Evolutionary conservation across 1,140 invertebrate species (phyloP), one percentile per base, ranked within the genome.

Genomic region (Bombus terrestris): DNA sequence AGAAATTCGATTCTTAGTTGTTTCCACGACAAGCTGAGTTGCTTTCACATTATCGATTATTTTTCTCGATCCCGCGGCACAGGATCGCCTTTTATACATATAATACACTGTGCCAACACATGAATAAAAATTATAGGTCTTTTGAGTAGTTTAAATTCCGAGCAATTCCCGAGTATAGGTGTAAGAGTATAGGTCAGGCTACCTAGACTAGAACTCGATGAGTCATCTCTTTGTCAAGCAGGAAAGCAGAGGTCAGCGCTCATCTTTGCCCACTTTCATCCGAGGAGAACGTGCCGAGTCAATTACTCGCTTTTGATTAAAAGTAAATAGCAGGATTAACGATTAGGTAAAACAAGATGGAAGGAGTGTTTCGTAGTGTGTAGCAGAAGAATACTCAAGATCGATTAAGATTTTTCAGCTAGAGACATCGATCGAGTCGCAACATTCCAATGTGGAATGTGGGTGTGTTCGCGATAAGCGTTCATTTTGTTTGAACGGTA

Each of bases 121-220:
- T 8, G 18, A 18, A 22, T 8, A 22, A 53, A 53, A 53, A 53
- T 47, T 5, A 22, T 1, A 25, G 3, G 0, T 22, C 6, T 68
- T 32, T 68, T 6, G 0, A 15, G 32, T 35, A 35, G 15, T 9
- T 71, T 28, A 25, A 0, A 41, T 28, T 32, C 72, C 2, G 18
- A 88, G 92, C 78, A 89, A 83, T 89, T 91, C 74, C 87, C 84
- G 86, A 92, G 90, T 90, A 74, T 79, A 87, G 88, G 86, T 84
- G 15, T 15, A 4, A 15, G 87, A 92, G 90, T 91, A 74, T 79
- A 87, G 88, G 86, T 84, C 87, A 76, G 62, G 83, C 82, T 89
- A 90, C 87, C 90, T 91, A 92, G 86, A 89, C 86, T 83, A 92
- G 90, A 92, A 87, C 85, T 78, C 89, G 84, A 83, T 93, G 92